Conservation (phyloP, 2,797 vertebrate species). For the Sternarchorhynchus goeldii region DNA sequence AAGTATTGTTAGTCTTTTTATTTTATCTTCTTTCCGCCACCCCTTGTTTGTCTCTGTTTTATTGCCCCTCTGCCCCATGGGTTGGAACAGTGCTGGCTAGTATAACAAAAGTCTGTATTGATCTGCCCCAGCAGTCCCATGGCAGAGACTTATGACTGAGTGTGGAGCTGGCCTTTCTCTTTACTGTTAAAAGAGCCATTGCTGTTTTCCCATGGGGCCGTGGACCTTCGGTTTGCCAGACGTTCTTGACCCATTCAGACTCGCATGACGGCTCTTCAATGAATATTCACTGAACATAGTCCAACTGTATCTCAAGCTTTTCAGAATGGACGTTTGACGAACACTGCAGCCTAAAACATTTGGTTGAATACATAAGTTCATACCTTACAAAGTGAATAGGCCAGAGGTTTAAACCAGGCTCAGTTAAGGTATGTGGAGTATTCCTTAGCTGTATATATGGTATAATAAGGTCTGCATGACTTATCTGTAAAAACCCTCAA, state of each 20-base stretch:
- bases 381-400: too few species aligned
- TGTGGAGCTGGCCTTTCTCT: slow-evolving; percentile 18
- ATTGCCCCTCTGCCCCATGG: not conserved
- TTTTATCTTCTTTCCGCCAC: not conserved
- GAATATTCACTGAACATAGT: not conserved
- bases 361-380: not conserved
- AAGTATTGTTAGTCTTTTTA: not conserved
- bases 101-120: slow-evolving; percentile 63
- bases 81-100: slow-evolving; percentile 40
- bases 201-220: slow-evolving; percentile 16
- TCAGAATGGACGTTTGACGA: not conserved
- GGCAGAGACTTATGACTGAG: slow-evolving; percentile 18
- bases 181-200: slow-evolving; percentile 3
- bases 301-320: not conserved
- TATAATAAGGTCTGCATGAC: not conserved
- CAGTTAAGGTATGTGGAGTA: too few species aligned
- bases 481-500: slow-evolving; percentile 11
- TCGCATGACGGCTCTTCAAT: not conserved
- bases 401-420: not conserved
- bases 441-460: too few species aligned
- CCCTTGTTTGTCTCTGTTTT: not conserved
- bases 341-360: not conserved
- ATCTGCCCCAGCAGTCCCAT: slow-evolving; percentile 38
- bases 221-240: slow-evolving; percentile 47
- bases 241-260: not conserved